Conservation (phyloP, 2,797 vertebrate genomes). For the Cryptoprocta ferox region DNA sequence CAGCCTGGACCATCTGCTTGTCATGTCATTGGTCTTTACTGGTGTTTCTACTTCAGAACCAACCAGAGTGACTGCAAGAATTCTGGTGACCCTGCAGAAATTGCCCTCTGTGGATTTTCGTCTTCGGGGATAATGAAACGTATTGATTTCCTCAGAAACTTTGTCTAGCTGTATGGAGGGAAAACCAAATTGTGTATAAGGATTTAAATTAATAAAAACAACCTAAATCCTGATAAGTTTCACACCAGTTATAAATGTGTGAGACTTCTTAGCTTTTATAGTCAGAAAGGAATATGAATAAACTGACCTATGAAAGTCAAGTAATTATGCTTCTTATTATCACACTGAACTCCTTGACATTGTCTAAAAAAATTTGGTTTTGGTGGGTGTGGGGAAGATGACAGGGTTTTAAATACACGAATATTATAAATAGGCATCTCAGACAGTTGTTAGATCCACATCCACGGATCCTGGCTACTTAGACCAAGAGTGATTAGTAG, state of each 20-base stretch:
- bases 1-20: not conserved
- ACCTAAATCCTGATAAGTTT: conserved; percentile 7
- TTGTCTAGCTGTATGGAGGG: not conserved
- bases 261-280: not conserved
- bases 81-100: conserved; percentile 32
- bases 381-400: not conserved
- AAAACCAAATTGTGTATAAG: conserved; percentile 37
- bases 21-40: not conserved
- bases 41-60: not conserved
- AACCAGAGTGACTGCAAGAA: not conserved
- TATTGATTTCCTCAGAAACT: conserved; percentile 62
- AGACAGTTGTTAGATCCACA: not conserved
- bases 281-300: not conserved
- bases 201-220: conserved; percentile 43
- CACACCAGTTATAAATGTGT: not conserved
- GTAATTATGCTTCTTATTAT: conserved; percentile 31
- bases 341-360: not conserved
- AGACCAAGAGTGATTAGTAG: conserved; percentile 72
- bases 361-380: not conserved
- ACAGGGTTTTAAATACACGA: conserved; percentile 49
- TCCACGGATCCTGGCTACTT: conserved; percentile 59
- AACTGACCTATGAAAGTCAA: not conserved
- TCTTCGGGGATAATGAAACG: conserved; percentile 55
- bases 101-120: conserved; percentile 1
- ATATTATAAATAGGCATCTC: not conserved